Evolutionary conservation across 1,140 invertebrate genomes (phyloP).

Genomic region (Drosophila nebulosa): DNA sequence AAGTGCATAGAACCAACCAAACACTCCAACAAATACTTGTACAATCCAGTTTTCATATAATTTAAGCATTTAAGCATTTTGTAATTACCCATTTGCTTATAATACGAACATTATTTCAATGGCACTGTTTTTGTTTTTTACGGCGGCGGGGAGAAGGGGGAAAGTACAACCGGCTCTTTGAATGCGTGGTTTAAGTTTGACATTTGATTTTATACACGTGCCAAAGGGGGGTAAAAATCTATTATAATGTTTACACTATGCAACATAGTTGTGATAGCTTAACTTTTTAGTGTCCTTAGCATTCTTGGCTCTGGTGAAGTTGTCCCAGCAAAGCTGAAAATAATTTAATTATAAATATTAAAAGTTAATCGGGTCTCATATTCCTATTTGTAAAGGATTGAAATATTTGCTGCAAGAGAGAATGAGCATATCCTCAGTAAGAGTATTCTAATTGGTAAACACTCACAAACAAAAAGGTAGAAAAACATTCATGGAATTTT

Average conservation of each 20-base stretch:
- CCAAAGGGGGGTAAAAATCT: not conserved
- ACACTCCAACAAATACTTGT: slow-evolving; percentile 38
- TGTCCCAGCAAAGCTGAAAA: too few relatives aligned
- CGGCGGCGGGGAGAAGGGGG: not conserved
- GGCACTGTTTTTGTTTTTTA: slow-evolving; percentile 50
- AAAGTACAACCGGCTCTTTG: not conserved
- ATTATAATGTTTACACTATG: too few relatives aligned
- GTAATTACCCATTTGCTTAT: slow-evolving; percentile 68
- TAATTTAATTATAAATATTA: too few relatives aligned
- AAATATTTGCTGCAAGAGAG: too few relatives aligned
- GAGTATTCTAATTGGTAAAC: not conserved
- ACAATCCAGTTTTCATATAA: slow-evolving; percentile 43
- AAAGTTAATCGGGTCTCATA: too few relatives aligned
- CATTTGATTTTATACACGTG: not conserved
- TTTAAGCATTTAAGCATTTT: slow-evolving; percentile 64
- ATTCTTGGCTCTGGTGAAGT: too few relatives aligned
- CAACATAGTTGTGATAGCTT: too few relatives aligned
- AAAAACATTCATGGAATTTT: slow-evolving; percentile 4
- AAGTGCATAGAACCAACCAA: slow-evolving; percentile 33
- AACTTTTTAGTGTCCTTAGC: too few relatives aligned
- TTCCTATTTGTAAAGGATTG: too few relatives aligned
- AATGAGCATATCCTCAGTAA: not conserved
- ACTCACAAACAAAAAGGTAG: not conserved
- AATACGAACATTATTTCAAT: slow-evolving; percentile 71
- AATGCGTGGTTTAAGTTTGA: slow-evolving; percentile 8